Base-by-base conservation (phyloP, 2,888 invertebrate genomes). In the Meandrusa payeni region DNA sequence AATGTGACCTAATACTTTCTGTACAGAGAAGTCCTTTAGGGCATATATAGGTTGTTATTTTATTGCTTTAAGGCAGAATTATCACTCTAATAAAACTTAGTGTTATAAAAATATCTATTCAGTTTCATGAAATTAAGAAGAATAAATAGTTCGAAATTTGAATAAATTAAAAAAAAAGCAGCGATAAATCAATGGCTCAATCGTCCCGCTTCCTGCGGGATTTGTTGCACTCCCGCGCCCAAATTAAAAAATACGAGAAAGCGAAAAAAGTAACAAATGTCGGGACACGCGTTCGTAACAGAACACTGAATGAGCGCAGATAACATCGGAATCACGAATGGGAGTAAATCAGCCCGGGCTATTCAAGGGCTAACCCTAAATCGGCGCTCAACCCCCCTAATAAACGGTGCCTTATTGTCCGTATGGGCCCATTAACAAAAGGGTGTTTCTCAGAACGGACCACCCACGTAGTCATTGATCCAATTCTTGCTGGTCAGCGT, bases 391-490 rank as follows among this genome's bases (percentile, higher is more conserved):
- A 64, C 73, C 71, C 73, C 74, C 62, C 59, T 31, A 37, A 64
- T 68, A 70, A 68, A 70, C 54, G 59, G 55, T 37, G 41, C 53
- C 55, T 52, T 61, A 69, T 68, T 69, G 72, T 65, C 64, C 64
- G 61, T 50, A 17, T 24, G 19, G 29, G 31, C 19, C 69, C 64
- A 71, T 69, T 72, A 69, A 66, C 59, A 60, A 67, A 73, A 74
- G 78, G 81, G 73, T 75, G 70, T 55, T 81, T 85, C 83, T 58
- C 37, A 65, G 83, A 83, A 83, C 38, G 59, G 85, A 78, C 85
- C 85, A 85, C 85, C 83, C 59, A 68, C 77, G 72, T 54, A 33
- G 81, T 32, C 64, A 76, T 76, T 77, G 78, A 76, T 76, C 72
- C 68, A 76, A 57, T 71, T 76, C 55, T 57, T 63, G 64, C 57